Base-by-base conservation (phyloP, 1,140 invertebrate species). In the Argopecten irradians region DNA sequence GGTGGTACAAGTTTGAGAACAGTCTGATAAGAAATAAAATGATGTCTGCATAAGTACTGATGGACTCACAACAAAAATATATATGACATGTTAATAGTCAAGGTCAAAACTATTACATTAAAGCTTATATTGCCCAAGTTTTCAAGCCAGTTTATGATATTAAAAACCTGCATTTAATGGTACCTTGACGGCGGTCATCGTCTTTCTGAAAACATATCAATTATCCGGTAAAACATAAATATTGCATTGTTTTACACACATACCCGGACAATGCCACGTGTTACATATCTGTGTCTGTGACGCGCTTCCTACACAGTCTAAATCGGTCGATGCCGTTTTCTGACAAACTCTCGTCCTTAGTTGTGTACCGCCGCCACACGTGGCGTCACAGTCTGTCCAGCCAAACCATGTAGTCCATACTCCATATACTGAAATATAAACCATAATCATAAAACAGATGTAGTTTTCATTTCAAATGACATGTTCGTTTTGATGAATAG, bases 201-300 rank as follows among this genome's bases (percentile, higher is more conserved):
- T n/a, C n/a, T n/a, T n/a, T n/a, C n/a, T n/a, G n/a, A n/a, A n/a
- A n/a, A n/a, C n/a, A n/a, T n/a, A n/a, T n/a, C n/a, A n/a, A n/a
- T n/a, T n/a, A n/a, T n/a, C n/a, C n/a, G n/a, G n/a, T n/a, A n/a
- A n/a, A n/a, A n/a, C n/a, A n/a, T n/a, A n/a, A n/a, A n/a, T n/a
- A n/a, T n/a, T n/a, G n/a, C n/a, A n/a, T n/a, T n/a, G n/a, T n/a
- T n/a, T n/a, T n/a, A n/a, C n/a, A 13, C 36, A 5, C 86, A 34
- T 90, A 94, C 94, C 90, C 91, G 94, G 91, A 91, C 94, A 95
- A 34, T 86, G 34, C 16, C 89, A 85, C n/a, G 87, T 89, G 41
- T 91, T 90, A 86, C 93, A 93, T 14, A 34, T 46, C 86, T 89
- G 35, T 9, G 32, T 14, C 19, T 91, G 91, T 34, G 55, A 35